These are phyloP conservation scores for Cephus nigrinus DNA, from an alignment of 2,888 invertebrate genomes.

Conservation along the genomic window DNA sequence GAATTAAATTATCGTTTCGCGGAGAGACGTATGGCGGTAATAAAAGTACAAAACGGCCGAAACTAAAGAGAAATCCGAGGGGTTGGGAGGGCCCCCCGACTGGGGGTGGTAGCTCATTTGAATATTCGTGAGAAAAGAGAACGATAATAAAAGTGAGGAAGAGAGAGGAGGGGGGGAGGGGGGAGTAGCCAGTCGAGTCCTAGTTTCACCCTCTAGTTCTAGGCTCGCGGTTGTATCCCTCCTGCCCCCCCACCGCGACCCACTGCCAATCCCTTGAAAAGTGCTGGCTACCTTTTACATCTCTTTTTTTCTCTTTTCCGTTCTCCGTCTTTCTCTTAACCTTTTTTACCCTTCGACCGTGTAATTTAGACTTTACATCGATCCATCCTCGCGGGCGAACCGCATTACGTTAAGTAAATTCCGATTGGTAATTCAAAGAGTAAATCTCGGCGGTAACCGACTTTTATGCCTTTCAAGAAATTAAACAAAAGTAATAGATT, in stretches of 20 bases:
- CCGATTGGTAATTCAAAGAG: slow-evolving; percentile 10
- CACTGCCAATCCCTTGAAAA: neutral
- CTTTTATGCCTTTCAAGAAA: neutral
- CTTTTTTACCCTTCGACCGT: neutral
- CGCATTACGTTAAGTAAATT: slow-evolving; percentile 41
- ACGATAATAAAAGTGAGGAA: neutral
- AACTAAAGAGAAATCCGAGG: neutral
- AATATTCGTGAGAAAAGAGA: neutral
- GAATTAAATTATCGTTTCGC: neutral
- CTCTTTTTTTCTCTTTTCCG: neutral
- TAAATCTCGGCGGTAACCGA: neutral
- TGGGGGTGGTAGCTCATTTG: neutral
- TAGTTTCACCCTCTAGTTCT: neutral
- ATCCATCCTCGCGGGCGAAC: slow-evolving; percentile 34
- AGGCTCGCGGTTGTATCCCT: neutral
- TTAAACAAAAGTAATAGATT: neutral
- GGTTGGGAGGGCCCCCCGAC: neutral
- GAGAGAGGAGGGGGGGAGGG: too few species aligned
- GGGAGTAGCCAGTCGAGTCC: neutral
- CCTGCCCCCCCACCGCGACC: neutral
- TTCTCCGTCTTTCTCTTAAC: slow-evolving; percentile 10
- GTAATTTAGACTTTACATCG: slow-evolving; percentile 26
- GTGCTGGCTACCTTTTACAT: neutral
- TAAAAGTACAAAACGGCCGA: neutral
- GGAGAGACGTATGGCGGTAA: neutral